phyloP scores from a whole-genome alignment of 1,140 invertebrate species.

The Lordiphosa collinella region DNA sequence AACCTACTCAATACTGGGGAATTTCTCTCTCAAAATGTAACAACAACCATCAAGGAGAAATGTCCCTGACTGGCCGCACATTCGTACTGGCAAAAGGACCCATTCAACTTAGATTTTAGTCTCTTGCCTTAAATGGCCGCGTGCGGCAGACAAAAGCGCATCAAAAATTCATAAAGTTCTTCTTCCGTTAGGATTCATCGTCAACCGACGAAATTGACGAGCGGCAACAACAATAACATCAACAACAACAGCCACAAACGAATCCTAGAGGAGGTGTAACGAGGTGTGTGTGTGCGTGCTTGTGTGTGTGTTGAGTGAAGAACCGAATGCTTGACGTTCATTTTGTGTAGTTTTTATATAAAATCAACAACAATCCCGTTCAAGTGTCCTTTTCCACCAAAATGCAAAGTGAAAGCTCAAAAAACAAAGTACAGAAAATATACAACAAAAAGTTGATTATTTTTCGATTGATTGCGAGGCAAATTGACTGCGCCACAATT shows the following conservation, averaged over 20 bases:
- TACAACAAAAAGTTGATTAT: slow-evolving; percentile 56
- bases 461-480: slow-evolving; percentile 42
- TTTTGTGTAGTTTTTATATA: slow-evolving; percentile 45
- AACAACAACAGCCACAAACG: slow-evolving; percentile 14
- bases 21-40: slow-evolving; percentile 16
- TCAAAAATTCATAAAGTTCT: slow-evolving; percentile 66
- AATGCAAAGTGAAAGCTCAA: slow-evolving; percentile 26
- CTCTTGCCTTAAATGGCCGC: slow-evolving; percentile 69
- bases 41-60: slow-evolving; percentile 11
- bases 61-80: slow-evolving; percentile 4
- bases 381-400: slow-evolving; percentile 35
- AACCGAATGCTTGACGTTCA: slow-evolving; percentile 40
- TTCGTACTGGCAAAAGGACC: slow-evolving; percentile 60
- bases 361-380: slow-evolving; percentile 33
- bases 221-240: slow-evolving; percentile 15
- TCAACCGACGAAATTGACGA: slow-evolving; percentile 18
- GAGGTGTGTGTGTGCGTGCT: slow-evolving; percentile 42
- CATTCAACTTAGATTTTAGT: slow-evolving; percentile 51
- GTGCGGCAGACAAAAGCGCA: slow-evolving; percentile 75
- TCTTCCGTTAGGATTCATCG: slow-evolving; percentile 22
- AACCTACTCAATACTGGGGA: slow-evolving; percentile 35
- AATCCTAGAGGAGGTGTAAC: slow-evolving; percentile 45
- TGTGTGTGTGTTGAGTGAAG: slow-evolving; percentile 18
- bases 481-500: slow-evolving; percentile 43
- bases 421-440: slow-evolving; percentile 22